Evolutionary conservation across 2,797 vertebrate species (phyloP), one percentile per base, ranked within the genome.

Genomic region (Cirrhinus molitorella): DNA sequence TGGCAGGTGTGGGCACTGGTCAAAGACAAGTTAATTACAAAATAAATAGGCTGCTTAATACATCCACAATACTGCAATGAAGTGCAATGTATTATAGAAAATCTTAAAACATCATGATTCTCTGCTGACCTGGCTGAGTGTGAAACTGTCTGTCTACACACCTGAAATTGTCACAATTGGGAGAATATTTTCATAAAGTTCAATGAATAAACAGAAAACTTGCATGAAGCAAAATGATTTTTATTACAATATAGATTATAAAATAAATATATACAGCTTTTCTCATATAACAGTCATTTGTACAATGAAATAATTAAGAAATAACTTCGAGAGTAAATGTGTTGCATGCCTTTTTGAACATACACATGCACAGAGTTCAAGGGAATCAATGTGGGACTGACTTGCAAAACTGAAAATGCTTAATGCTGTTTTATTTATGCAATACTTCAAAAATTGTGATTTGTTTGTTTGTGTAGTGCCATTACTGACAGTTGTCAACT

Each of bases 161-260:
- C 9, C 12, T 59, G 6, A 63, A 17, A 34, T 14, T 45, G 40
- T 34, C 31, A 34, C 4, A 43, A n/a, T 14, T 45, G 37, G 13
- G 21, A 23, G 14, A 23, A 12, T 2, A 55, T 55, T 45, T 16
- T 12, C 11, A 67, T 43, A 19, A 53, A 31, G 10, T 51, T 72
- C 11, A 43, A 16, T 31, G 10, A 72, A 72, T 12, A 72, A 72
- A 31, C 16, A 51, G 25, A 51, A 78, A 12, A 2, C 84, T 66
- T 68, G n/a, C 37, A 92, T 80, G 92, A 96, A 96, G 94, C 95
- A 94, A 95, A 55, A 95, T 93, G 91, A 91, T 94, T 96, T 97
- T 97, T 96, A 97, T 97, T 96, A 96, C 96, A 96, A 96, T 95
- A 94, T 92, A 96, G 94, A 93, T 96, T 97, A 98, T 94, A 97